Evolutionary conservation across 1,140 invertebrate species (phyloP).

Genomic region (Nasonia longicornis): DNA sequence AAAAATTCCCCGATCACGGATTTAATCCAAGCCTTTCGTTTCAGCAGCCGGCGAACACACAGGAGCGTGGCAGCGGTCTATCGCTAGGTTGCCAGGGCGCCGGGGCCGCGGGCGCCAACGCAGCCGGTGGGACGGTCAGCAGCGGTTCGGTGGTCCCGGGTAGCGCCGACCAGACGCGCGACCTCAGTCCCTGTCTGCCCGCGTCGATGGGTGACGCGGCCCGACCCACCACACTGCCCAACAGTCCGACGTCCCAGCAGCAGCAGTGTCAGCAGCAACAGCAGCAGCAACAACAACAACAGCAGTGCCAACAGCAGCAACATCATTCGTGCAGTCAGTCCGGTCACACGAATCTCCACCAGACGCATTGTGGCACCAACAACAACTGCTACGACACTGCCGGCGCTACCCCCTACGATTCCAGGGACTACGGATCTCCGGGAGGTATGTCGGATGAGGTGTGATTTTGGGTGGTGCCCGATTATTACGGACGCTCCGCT

Average conservation of each 20-base stretch:
- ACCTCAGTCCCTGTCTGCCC: slow-evolving; percentile 79
- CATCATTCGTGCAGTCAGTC: slow-evolving; percentile 52
- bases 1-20: not conserved
- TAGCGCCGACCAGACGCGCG: slow-evolving; percentile 76
- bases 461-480: not conserved
- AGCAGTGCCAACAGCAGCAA: slow-evolving; percentile 54
- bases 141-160: not conserved
- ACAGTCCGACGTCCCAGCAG: slow-evolving; percentile 59
- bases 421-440: slow-evolving; percentile 67
- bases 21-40: slow-evolving; percentile 7
- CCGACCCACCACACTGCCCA: slow-evolving; percentile 66
- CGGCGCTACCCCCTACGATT: slow-evolving; percentile 65
- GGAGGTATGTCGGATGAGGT: slow-evolving; percentile 57
- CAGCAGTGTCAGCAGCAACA: slow-evolving; percentile 47
- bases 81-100: slow-evolving; percentile 66
- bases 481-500: no score
- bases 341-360: slow-evolving; percentile 62
- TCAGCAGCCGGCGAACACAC: slow-evolving; percentile 66
- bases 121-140: not conserved
- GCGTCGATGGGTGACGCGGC: slow-evolving; percentile 74
- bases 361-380: slow-evolving; percentile 66
- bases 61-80: slow-evolving; percentile 67
- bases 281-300: slow-evolving; percentile 53
- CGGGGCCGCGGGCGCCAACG: slow-evolving; percentile 23
- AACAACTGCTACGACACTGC: slow-evolving; percentile 67